Conservation (phyloP, 2,797 vertebrate genomes). For the Pristis pectinata region DNA sequence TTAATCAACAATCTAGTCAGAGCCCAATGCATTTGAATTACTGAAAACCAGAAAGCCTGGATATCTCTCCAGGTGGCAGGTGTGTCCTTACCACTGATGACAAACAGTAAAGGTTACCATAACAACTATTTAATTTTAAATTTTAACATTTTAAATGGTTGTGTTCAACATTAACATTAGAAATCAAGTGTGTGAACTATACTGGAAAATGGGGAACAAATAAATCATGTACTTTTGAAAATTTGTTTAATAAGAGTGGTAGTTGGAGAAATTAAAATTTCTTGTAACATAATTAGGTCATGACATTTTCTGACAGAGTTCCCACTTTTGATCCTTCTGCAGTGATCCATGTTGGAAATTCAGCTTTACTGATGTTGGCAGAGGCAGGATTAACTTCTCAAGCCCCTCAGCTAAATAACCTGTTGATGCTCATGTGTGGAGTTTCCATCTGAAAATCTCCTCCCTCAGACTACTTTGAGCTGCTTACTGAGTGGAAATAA, state of each 20-base stretch:
- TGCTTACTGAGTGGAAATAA: background rate
- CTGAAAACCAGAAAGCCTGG: background rate
- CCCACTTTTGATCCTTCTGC: too few species aligned
- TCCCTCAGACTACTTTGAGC: background rate
- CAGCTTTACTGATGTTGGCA: background rate
- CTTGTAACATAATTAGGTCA: background rate
- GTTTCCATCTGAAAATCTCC: background rate
- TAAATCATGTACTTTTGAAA: background rate
- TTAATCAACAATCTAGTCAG: background rate
- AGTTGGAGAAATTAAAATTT: background rate
- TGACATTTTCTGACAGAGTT: background rate
- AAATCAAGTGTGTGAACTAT: background rate
- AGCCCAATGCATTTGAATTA: background rate
- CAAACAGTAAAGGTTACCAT: background rate
- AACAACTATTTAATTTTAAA: background rate
- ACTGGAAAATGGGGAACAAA: background rate
- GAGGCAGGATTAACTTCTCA: background rate
- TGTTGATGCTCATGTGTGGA: background rate
- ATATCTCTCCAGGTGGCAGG: background rate
- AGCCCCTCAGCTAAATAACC: background rate
- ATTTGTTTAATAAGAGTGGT: background rate
- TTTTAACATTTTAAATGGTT: background rate
- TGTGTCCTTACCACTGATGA: conserved; percentile 1
- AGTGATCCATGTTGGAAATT: too few species aligned
- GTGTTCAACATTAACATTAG: background rate